Evolutionary conservation across 2,888 invertebrate genomes (phyloP).

Genomic region (Conomelus anceps): DNA sequence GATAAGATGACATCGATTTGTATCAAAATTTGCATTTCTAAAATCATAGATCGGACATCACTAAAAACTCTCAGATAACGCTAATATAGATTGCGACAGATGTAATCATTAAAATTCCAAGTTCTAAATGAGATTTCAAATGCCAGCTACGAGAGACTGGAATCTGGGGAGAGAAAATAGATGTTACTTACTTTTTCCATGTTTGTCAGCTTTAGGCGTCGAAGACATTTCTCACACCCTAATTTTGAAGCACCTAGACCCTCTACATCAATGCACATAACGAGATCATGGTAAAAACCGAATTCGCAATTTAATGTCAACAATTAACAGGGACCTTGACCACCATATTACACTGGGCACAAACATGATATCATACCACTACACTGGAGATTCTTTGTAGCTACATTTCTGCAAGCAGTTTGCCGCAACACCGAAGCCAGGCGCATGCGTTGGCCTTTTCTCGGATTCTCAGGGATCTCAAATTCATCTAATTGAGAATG

Average conservation of each 20-base stretch:
- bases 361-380: constrained; percentile 7
- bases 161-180: constrained; percentile 15
- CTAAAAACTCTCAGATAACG: neutral
- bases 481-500: neutral
- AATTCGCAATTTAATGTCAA: constrained; percentile 2
- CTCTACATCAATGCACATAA: constrained; percentile 21
- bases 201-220: constrained; percentile 44
- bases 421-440: neutral
- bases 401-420: constrained; percentile 1
- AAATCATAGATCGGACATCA: neutral
- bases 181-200: constrained; percentile 43
- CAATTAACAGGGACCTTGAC: neutral
- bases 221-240: constrained; percentile 43
- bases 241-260: constrained; percentile 17
- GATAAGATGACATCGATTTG: neutral
- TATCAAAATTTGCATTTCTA: neutral
- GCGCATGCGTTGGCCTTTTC: constrained; percentile 6
- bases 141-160: neutral
- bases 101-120: neutral
- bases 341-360: constrained; percentile 6
- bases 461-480: neutral
- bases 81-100: neutral
- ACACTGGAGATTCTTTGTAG: constrained; percentile 6
- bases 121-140: neutral
- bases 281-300: constrained; percentile 20